These are phyloP conservation scores for Dascyllus trimaculatus DNA, from an alignment of 2,113 vertebrate species.

Conservation along the genomic window DNA sequence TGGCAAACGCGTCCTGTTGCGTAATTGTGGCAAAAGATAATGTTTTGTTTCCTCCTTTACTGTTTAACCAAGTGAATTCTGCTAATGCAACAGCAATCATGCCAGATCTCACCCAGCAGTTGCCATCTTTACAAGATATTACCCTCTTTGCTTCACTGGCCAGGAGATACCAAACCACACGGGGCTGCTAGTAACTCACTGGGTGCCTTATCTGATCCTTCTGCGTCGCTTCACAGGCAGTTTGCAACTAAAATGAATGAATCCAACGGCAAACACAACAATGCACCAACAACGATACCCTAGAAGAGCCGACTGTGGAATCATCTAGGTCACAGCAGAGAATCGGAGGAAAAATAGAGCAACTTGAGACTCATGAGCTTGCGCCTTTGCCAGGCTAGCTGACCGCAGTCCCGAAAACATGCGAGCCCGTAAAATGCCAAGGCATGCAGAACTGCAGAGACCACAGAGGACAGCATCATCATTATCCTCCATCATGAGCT, in stretches of 20 bases:
- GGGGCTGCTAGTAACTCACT: background rate
- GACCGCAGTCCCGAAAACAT: conserved; percentile 79
- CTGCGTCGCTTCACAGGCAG: background rate
- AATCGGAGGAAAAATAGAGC: conserved; percentile 63
- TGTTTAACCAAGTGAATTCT: conserved; percentile 6
- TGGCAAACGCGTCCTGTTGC: background rate
- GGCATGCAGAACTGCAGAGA: conserved; percentile 71
- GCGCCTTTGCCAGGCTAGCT: conserved; percentile 59
- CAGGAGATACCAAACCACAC: background rate
- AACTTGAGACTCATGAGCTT: conserved; percentile 66
- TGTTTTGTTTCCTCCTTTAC: no score
- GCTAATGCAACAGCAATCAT: background rate
- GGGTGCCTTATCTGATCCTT: background rate
- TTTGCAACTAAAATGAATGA: background rate
- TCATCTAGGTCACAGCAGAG: conserved; percentile 56
- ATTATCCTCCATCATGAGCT: conserved; percentile 75
- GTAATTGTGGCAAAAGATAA: background rate
- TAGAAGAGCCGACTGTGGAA: conserved; percentile 45
- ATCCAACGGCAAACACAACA: no score
- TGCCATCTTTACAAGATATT: background rate
- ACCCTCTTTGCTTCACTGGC: background rate
- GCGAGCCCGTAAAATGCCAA: conserved; percentile 70
- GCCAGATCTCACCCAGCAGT: background rate
- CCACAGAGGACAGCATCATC: conserved; percentile 77
- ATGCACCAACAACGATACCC: conserved; percentile 9